phyloP scores from a whole-genome alignment of 2,888 invertebrate species.

The Habroteleia sp. region DNA sequence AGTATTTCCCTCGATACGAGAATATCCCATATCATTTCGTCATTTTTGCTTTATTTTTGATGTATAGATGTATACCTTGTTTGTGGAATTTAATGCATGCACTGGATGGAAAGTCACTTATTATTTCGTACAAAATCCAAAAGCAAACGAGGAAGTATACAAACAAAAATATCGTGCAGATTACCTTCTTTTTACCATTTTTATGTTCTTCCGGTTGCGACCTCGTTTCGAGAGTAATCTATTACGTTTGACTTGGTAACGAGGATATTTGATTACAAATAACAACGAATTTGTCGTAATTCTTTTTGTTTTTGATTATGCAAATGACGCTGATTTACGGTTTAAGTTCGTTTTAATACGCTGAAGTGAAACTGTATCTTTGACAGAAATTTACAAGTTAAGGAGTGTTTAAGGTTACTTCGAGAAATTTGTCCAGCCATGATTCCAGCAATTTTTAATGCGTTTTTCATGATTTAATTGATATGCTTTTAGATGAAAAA shows the following conservation, averaged over 20 bases:
- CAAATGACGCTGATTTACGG: constrained; percentile 40
- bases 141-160: constrained; percentile 5
- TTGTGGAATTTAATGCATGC: constrained; percentile 21
- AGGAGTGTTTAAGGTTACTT: neutral
- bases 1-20: constrained; percentile 46
- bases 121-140: constrained; percentile 17
- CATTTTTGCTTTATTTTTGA: constrained; percentile 15
- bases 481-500: too few species aligned
- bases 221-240: constrained; percentile 30
- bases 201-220: constrained; percentile 24
- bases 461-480: constrained; percentile 3
- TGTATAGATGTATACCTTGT: constrained; percentile 1
- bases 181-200: neutral
- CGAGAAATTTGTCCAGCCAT: neutral
- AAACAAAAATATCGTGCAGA: neutral
- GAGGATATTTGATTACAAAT: constrained; percentile 51
- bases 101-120: constrained; percentile 25
- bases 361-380: constrained; percentile 42
- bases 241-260: constrained; percentile 32
- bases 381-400: constrained; percentile 23
- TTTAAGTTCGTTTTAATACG: constrained; percentile 32
- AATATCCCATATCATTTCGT: constrained; percentile 36
- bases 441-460: neutral
- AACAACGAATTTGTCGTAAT: constrained; percentile 40
- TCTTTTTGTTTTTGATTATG: constrained; percentile 45